These are phyloP conservation scores for Drepana arcuata DNA, from an alignment of 1,140 invertebrate genomes.

Conservation along the genomic window DNA sequence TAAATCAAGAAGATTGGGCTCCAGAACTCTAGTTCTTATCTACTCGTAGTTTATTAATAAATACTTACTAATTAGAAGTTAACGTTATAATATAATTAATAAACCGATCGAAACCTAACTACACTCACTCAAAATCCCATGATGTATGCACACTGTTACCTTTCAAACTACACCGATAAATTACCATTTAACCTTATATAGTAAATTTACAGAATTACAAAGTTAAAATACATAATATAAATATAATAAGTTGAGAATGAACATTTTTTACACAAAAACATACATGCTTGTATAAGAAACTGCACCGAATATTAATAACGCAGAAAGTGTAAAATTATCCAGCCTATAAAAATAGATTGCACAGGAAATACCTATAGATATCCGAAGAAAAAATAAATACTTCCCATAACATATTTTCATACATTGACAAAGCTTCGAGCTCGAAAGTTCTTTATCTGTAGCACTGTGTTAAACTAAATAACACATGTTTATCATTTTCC, in stretches of 20 bases:
- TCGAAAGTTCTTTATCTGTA: too few relatives aligned
- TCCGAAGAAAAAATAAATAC: too few relatives aligned
- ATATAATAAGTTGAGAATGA: conserved; percentile 63
- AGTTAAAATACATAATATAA: too few relatives aligned
- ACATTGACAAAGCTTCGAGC: too few relatives aligned
- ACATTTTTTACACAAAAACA: conserved; percentile 66
- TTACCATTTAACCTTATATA: conserved; percentile 46
- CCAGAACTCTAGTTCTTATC: too few relatives aligned
- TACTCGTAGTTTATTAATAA: conserved; percentile 9
- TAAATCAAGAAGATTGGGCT: conserved; percentile 19
- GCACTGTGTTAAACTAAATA: too few relatives aligned
- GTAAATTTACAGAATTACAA: too few relatives aligned
- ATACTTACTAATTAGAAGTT: conserved; percentile 24
- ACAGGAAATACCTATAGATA: conserved; percentile 48
- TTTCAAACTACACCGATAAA: conserved; percentile 46
- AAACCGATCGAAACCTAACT: conserved; percentile 47
- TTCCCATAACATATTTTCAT: too few relatives aligned
- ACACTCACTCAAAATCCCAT: conserved; percentile 54
- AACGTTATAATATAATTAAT: conserved; percentile 44
- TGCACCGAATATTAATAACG: too few relatives aligned
- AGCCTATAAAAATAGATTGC: conserved; percentile 69
- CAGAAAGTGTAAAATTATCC: conserved; percentile 46
- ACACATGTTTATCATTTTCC: too few relatives aligned
- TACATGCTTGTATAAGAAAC: too few relatives aligned
- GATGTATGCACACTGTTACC: conserved; percentile 46